Percentiles rank a stretch among this genome's conserved stretches.
phyloP scores from a whole-genome alignment of 2,113 vertebrate species.

The Psephotus haematonotus region DNA sequence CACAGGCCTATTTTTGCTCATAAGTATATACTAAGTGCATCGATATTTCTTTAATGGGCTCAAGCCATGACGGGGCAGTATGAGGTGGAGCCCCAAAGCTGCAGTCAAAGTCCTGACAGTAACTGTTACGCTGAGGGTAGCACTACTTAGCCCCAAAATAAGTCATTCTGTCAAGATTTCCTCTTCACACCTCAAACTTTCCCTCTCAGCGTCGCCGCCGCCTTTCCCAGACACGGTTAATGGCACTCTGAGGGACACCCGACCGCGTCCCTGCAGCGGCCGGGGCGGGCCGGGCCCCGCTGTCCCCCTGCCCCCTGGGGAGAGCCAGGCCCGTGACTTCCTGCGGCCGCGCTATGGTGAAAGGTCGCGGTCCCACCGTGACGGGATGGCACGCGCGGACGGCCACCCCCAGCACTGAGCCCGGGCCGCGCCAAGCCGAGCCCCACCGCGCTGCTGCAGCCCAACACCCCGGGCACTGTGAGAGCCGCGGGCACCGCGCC shows the following conservation, averaged over 20 bases:
- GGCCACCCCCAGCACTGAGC: neutral
- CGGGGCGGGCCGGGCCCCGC: neutral
- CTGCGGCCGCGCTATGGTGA: neutral
- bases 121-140: rapidly evolving
- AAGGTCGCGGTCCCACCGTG: neutral
- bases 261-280: neutral
- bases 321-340: neutral
- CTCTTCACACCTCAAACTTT: neutral
- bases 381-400: neutral
- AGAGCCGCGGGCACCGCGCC: neutral
- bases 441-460: neutral
- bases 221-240: neutral
- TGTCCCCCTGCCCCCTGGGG: too few species aligned
- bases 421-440: too few species aligned
- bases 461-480: neutral
- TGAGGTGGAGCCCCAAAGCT: neutral
- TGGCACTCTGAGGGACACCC: neutral
- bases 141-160: neutral
- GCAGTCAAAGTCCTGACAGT: neutral
- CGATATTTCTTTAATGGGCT: rapidly evolving
- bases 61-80: neutral
- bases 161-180: rapidly evolving
- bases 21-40: rapidly evolving
- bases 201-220: neutral
- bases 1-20: rapidly evolving